Evolutionary conservation across 2,797 vertebrate species (phyloP).

Genomic region (Falco rusticolus): DNA sequence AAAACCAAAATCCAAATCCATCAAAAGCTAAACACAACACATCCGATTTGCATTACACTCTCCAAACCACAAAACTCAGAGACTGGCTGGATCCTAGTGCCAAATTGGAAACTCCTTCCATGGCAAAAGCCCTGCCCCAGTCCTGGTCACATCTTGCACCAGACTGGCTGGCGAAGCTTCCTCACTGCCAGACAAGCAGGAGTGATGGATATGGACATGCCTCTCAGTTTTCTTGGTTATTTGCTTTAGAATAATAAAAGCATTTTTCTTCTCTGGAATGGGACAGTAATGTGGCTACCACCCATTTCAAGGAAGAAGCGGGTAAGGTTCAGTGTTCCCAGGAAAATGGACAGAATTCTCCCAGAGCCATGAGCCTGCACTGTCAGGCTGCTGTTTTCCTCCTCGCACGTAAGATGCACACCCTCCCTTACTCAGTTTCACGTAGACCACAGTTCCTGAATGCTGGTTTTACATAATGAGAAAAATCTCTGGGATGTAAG

Average conservation of each 20-base stretch:
- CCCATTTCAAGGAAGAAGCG: not conserved
- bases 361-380: not conserved
- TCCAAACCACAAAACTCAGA: not conserved
- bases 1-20: not conserved
- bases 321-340: not conserved
- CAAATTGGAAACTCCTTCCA: not conserved
- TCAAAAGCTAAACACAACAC: conserved; percentile 6
- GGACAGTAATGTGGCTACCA: not conserved
- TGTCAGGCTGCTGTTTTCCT: not conserved
- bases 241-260: not conserved
- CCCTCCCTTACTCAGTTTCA: not conserved
- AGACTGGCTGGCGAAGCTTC: not conserved
- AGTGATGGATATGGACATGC: not conserved
- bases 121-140: not conserved
- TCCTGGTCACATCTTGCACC: not conserved
- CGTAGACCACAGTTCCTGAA: not conserved
- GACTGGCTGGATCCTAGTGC: not conserved
- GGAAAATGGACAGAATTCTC: not conserved
- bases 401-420: not conserved
- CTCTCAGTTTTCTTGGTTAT: not conserved
- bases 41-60: not conserved
- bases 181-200: not conserved
- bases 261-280: not conserved
- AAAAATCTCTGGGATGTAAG: not conserved
- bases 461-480: not conserved